phyloP scores from a whole-genome alignment of 2,797 vertebrate genomes.

The Podarcis lilfordi region DNA sequence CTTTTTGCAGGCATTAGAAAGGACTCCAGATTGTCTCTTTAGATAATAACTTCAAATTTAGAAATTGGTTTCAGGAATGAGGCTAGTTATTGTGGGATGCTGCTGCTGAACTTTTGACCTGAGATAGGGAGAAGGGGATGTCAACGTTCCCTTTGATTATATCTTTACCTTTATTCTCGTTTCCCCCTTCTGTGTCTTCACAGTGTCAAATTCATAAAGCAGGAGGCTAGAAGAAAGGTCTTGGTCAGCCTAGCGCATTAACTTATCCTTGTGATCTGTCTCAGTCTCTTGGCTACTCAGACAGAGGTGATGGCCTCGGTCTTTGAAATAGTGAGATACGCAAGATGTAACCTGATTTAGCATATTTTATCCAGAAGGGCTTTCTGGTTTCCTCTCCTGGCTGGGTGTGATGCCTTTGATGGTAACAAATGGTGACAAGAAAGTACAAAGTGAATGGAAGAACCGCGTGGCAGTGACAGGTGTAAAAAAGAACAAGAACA shows the following conservation, averaged over 20 bases:
- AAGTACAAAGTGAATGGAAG: slow-evolving; percentile 58
- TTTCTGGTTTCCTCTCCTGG: slow-evolving; percentile 43
- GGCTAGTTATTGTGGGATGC: slow-evolving; percentile 51
- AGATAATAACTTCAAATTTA: slow-evolving; percentile 47
- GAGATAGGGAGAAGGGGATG: slow-evolving; percentile 35
- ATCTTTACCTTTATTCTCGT: slow-evolving; percentile 37
- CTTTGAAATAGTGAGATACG: slow-evolving; percentile 46
- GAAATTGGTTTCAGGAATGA: slow-evolving; percentile 55
- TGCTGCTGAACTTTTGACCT: slow-evolving; percentile 64
- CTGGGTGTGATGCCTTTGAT: slow-evolving; percentile 48
- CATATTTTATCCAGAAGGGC: slow-evolving; percentile 60
- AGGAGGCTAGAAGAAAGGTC: slow-evolving; percentile 40
- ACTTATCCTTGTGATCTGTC: slow-evolving; percentile 51
- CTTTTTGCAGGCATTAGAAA: slow-evolving; percentile 42
- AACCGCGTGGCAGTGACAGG: slow-evolving; percentile 24
- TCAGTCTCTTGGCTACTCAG: slow-evolving; percentile 41
- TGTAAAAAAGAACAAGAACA: slow-evolving; percentile 16
- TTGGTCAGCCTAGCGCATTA: slow-evolving; percentile 46
- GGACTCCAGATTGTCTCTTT: slow-evolving; percentile 46
- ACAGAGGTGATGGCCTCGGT: slow-evolving; percentile 34
- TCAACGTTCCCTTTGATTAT: slow-evolving; percentile 52
- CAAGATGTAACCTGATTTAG: slow-evolving; percentile 56
- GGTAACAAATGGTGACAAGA: slow-evolving; percentile 49
- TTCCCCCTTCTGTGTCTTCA: slow-evolving; percentile 54
- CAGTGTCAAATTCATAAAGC: slow-evolving; percentile 49